Evolutionary conservation across 2,888 invertebrate species (phyloP), one percentile per base, ranked within the genome.

Genomic region (Rotaria socialis): DNA sequence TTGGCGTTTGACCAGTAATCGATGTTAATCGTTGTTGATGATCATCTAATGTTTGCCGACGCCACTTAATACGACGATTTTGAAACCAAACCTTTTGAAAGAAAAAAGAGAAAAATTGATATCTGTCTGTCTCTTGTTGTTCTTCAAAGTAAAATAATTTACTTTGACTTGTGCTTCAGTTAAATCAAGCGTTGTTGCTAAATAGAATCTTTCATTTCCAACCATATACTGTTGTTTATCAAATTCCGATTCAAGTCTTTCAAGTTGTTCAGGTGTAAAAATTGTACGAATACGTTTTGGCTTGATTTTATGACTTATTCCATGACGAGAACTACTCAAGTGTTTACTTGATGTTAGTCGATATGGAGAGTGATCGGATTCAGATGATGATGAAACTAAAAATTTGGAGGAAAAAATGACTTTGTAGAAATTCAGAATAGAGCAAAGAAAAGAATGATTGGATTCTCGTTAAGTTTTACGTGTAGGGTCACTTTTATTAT

Each of bases 201-300:
- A 92, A 91, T 96, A 96, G 7, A 96, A 93, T 90, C 91, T 92
- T 91, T 97, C 97, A 0, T 96, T 96, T 0, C 97, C 97, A 22
- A 97, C 97, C 97, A 97, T 97, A 92, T 97, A 97, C 91, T 97
- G 97, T 89, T 97, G 97, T 67, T 96, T 92, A 89, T 96, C 96
- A 90, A 97, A 97, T 92, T 97, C 97, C 0, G 95, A 95, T 90
- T 97, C 97, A 86, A 97, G 92, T 88, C 96, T 92, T 91, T 97
- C 97, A 89, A 97, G 92, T 91, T 97, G 97, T 89, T 97, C 97
- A 0, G 96, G 96, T 0, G 97, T 97, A 92, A 97, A 97, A 89
- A 97, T 97, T 0, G 97, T 97, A 47, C 97, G 93, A 67, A 97
- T 96, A 88, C 97, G 92, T 92, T 97, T 97, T 89, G 95, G 95